Percentiles rank a stretch among this genome's conserved stretches.
phyloP scores from a whole-genome alignment of 1,140 invertebrate species.

The Pinna nobilis region DNA sequence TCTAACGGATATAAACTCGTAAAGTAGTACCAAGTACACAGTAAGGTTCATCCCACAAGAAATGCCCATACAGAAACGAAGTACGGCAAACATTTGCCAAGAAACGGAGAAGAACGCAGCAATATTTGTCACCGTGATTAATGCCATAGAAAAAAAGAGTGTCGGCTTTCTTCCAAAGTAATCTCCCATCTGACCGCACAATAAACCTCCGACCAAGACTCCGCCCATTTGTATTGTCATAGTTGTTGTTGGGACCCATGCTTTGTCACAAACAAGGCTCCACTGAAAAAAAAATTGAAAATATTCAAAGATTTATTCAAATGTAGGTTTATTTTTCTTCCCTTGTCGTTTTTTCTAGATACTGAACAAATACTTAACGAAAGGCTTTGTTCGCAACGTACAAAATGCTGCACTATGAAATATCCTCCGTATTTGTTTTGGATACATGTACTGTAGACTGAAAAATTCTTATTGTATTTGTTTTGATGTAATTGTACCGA shows the following conservation, averaged over 20 bases:
- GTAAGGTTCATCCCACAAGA: constrained; percentile 38
- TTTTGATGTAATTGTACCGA: too few species aligned
- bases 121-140: constrained; percentile 45
- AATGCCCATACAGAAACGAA: constrained; percentile 58
- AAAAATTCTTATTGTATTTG: too few species aligned
- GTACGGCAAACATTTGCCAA: constrained; percentile 59
- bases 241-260: constrained; percentile 47
- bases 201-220: constrained; percentile 52
- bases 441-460: too few species aligned
- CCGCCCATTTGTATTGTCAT: constrained; percentile 66
- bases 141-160: constrained; percentile 40
- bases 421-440: too few species aligned
- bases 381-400: too few species aligned
- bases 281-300: constrained; percentile 58
- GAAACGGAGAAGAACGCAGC: constrained; percentile 44
- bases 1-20: constrained; percentile 36
- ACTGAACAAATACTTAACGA: too few species aligned
- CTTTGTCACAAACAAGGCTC: constrained; percentile 57
- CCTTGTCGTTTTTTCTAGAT: too few species aligned
- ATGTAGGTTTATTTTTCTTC: too few species aligned
- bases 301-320: too few species aligned
- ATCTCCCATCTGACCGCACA: constrained; percentile 58
- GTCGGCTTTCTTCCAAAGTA: constrained; percentile 55
- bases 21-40: constrained; percentile 37
- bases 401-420: too few species aligned